Evolutionary conservation across 2,888 invertebrate genomes (phyloP), one percentile per base, ranked within the genome.

Genomic region (Trilocha varians): DNA sequence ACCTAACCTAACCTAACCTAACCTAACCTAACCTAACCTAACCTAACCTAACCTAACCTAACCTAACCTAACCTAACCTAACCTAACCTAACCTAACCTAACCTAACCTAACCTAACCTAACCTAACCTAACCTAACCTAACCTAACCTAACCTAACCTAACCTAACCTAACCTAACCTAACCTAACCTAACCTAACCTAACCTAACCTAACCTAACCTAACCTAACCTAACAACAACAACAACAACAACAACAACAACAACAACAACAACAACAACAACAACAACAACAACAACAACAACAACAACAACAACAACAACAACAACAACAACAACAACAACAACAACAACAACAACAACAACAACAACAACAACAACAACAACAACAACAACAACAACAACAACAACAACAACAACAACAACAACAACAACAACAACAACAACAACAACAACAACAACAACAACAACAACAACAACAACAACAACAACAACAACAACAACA

Each of bases 181-280:
- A 14, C 11, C n/a, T 33, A 13, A 16, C 33, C 13, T 32, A 13
- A 16, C 13, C 13, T 37, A 40, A 33, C 43, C 38, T 36, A 40
- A 37, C 39, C 40, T 38, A 40, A 40, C 37, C 40, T 36, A 36
- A 39, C 43, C 43, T 39, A 42, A 42, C 42, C 42, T 39, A 33
- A n/a, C n/a, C n/a, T n/a, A n/a, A n/a, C n/a, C n/a, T n/a, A n/a
- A n/a, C n/a, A n/a, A n/a, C n/a, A n/a, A 39, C 39, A 6, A 13
- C 15, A 4, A 5, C 34, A 9, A 11, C n/a, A 11, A 13, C 8
- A 5, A 5, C 11, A 11, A 13, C n/a, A n/a, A 8, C 5, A 13
- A 13, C 8, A 13, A 13, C 34, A 5, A n/a, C 4, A 9, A n/a
- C 34, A 34, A 11, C 5, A 11, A n/a, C n/a, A 5, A 5, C n/a